Conservation (phyloP, 2,797 vertebrate genomes). For the Typhlichthys eigenmanni region DNA sequence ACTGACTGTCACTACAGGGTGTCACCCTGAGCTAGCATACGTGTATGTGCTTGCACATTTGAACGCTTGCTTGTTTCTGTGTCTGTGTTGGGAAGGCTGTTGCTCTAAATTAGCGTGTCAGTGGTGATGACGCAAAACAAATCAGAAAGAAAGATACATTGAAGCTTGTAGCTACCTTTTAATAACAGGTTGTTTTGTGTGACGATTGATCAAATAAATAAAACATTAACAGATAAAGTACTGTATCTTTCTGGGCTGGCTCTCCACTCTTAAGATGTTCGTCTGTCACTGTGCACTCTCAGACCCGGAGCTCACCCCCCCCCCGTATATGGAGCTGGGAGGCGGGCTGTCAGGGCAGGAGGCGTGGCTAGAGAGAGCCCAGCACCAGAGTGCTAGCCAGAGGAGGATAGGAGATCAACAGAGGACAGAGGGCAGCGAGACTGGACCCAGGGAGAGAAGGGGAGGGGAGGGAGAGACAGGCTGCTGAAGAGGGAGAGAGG, state of each 20-base stretch:
- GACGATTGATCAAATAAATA: not conserved
- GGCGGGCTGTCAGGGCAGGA: conserved; percentile 55
- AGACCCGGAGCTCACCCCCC: conserved; percentile 30
- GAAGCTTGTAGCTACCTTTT: not conserved
- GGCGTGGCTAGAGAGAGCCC: conserved; percentile 40
- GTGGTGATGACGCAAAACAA: conserved; percentile 45
- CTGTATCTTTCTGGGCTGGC: not conserved
- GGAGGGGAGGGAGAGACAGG: conserved; percentile 22
- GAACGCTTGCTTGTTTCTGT: not conserved
- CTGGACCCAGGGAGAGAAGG: conserved; percentile 42
- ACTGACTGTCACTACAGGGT: conserved; percentile 37
- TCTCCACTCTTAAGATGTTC: not conserved
- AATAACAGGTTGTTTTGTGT: not conserved
- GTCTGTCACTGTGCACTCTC: too few relatives aligned
- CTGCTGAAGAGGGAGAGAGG: conserved; percentile 61
- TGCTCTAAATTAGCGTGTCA: conserved; percentile 28
- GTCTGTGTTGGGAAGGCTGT: conserved; percentile 33
- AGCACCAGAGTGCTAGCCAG: conserved; percentile 41
- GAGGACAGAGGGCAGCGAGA: not conserved
- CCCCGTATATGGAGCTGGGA: conserved; percentile 73
- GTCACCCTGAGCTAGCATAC: conserved; percentile 40
- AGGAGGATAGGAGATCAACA: too few relatives aligned
- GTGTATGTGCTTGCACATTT: conserved; percentile 16
- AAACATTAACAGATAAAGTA: not conserved
- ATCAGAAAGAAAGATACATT: conserved; percentile 1